Base-by-base conservation (phyloP, 2,113 vertebrate genomes). In the Sakesphorus luctuosus region DNA sequence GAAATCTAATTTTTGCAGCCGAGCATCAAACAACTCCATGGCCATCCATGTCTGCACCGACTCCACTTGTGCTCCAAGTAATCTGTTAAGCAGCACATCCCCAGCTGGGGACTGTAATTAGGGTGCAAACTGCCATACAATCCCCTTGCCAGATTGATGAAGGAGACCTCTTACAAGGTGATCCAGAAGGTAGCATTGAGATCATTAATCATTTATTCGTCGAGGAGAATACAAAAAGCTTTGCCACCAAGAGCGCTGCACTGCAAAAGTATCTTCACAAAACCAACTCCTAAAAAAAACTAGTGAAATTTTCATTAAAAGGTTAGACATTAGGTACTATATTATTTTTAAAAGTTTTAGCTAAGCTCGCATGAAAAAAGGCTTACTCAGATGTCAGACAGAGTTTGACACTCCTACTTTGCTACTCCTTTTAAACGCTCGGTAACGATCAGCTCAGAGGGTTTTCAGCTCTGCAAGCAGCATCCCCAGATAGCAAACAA, bases 41-140 rank as follows among this genome's bases (percentile, higher is more conserved):
- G 78, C 76, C 93, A 86, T 88, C 90, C 94, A 31, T 87, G 92
- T 90, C 87, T 69, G 58, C 20, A 1, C 40, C 47, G 47, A 65
- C 89, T 84, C 80, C 40, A 82, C 76, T 81, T 73, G 85, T 93
- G 87, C 76, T 93, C 87, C 87, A 87, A 94, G 91, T 94, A 95
- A 97, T 90, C 92, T 89, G 95, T 94, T 94, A 96, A 90, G 44
- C 88, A 93, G 72, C 91, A 97, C 90, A 89, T 91, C 95, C 95
- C 94, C 90, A 95, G 94, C 90, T 95, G 92, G 86, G 95, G 92
- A 96, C 68, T 77, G 89, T 95, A 97, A 97, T 97, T 97, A 94
- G 95, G 96, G 87, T 96, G 91, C 82, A 94, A 97, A 94, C 92
- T 87, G 77, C 87, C 92, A 78, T 81, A 91, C 83, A 95, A 95